Conservation (phyloP, 2,888 invertebrate genomes). For the Acleris laterana region DNA sequence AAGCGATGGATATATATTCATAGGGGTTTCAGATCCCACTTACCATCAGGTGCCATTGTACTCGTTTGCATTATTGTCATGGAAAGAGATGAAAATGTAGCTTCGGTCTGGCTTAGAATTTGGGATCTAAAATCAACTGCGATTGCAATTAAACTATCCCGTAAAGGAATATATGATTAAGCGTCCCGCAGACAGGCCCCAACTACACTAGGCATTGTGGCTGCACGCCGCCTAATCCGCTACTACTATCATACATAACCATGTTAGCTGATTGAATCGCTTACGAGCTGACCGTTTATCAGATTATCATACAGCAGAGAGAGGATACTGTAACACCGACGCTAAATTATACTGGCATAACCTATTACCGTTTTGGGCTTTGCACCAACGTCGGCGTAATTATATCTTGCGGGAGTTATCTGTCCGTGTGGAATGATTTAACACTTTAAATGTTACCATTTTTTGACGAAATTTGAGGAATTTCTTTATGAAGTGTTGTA, state of each 20-base stretch:
- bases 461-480: too few relatives aligned
- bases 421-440: too few relatives aligned
- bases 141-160: not conserved
- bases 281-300: constrained; percentile 17
- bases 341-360: constrained; percentile 4
- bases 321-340: not conserved
- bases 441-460: too few relatives aligned
- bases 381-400: not conserved
- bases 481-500: too few relatives aligned
- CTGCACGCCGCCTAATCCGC: constrained; percentile 9
- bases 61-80: not conserved
- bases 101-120: too few relatives aligned
- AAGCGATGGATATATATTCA: too few relatives aligned
- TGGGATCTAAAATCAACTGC: not conserved
- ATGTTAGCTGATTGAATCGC: constrained; percentile 22
- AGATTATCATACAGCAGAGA: constrained; percentile 17
- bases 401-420: not conserved
- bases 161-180: constrained; percentile 3
- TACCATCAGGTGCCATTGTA: not conserved
- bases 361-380: constrained; percentile 9
- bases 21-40: too few relatives aligned
- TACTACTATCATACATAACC: constrained; percentile 18
- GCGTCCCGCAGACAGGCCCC: not conserved
- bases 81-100: not conserved
- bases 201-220: constrained; percentile 4